phyloP scores from a whole-genome alignment of 1,140 invertebrate species.

The Aphaenogaster rudis region DNA sequence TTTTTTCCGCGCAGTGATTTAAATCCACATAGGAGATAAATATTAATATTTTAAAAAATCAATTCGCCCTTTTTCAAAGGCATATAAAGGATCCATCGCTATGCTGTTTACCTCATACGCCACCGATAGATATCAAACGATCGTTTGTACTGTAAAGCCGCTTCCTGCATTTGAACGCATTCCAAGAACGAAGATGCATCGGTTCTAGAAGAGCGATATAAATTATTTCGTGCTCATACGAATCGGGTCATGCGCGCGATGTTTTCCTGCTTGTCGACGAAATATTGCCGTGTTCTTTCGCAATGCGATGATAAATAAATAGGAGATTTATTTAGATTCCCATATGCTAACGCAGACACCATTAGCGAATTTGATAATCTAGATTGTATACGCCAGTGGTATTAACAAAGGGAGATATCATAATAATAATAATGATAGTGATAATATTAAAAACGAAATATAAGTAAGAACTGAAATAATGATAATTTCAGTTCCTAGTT shows the following conservation, averaged over 20 bases:
- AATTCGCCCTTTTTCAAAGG: slow-evolving; percentile 50
- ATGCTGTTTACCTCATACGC: slow-evolving; percentile 62
- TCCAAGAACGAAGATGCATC: slow-evolving; percentile 65
- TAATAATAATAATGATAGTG: background rate
- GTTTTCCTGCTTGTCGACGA: slow-evolving; percentile 46
- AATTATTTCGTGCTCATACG: slow-evolving; percentile 57
- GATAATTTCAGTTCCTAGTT: slow-evolving; percentile 23
- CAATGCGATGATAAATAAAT: slow-evolving; percentile 22
- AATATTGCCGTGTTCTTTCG: slow-evolving; percentile 40
- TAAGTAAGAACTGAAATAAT: slow-evolving; percentile 7
- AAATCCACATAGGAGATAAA: slow-evolving; percentile 53
- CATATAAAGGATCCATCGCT: slow-evolving; percentile 42
- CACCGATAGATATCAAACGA: slow-evolving; percentile 62
- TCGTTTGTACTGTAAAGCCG: slow-evolving; percentile 58
- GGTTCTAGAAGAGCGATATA: slow-evolving; percentile 57
- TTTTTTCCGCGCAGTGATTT: slow-evolving; percentile 43
- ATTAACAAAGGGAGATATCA: background rate
- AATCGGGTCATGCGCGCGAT: slow-evolving; percentile 58
- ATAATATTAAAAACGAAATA: background rate
- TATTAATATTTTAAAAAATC: slow-evolving; percentile 64
- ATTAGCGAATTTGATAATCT: background rate
- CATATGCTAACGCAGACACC: no score
- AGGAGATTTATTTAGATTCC: slow-evolving; percentile 30
- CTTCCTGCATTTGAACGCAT: slow-evolving; percentile 64
- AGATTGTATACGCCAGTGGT: background rate